These are phyloP conservation scores for Anniella stebbinsi DNA, from an alignment of 2,797 vertebrate genomes.

Conservation along the genomic window DNA sequence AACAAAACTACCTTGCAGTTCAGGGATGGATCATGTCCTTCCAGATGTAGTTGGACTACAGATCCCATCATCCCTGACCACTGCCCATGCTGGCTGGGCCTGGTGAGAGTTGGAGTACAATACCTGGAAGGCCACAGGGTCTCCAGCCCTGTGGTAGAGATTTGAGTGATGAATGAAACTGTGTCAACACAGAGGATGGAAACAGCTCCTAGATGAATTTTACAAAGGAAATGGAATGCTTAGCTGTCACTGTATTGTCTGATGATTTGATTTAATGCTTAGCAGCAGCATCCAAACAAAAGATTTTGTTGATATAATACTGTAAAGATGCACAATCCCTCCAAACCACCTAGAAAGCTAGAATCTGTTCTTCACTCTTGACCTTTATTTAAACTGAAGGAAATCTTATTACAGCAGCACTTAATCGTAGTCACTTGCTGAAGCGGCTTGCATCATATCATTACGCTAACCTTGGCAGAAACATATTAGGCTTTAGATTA, in stretches of 20 bases:
- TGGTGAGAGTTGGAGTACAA: neutral
- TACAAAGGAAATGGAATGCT: neutral
- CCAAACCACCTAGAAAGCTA: slow-evolving; percentile 7
- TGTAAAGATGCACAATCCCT: slow-evolving; percentile 20
- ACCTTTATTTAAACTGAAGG: slow-evolving; percentile 28
- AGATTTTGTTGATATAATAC: slow-evolving; percentile 25
- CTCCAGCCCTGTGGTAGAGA: neutral
- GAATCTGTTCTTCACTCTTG: slow-evolving; percentile 23
- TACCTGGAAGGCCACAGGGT: neutral
- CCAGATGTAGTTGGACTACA: neutral
- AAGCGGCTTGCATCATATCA: neutral
- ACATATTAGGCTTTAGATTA: slow-evolving; percentile 34
- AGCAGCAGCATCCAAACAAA: slow-evolving; percentile 8
- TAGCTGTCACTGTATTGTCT: neutral
- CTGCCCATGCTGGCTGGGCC: neutral
- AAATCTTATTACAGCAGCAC: slow-evolving; percentile 20
- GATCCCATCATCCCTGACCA: neutral
- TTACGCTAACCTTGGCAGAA: slow-evolving; percentile 33
- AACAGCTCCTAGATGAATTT: neutral
- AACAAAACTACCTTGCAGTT: neutral
- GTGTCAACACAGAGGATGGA: neutral
- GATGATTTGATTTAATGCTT: slow-evolving; percentile 32
- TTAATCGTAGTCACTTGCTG: slow-evolving; percentile 22
- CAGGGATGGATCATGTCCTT: neutral
- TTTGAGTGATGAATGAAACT: neutral